Conservation (phyloP, 2,888 invertebrate genomes). For the Nemoura dubitans region DNA sequence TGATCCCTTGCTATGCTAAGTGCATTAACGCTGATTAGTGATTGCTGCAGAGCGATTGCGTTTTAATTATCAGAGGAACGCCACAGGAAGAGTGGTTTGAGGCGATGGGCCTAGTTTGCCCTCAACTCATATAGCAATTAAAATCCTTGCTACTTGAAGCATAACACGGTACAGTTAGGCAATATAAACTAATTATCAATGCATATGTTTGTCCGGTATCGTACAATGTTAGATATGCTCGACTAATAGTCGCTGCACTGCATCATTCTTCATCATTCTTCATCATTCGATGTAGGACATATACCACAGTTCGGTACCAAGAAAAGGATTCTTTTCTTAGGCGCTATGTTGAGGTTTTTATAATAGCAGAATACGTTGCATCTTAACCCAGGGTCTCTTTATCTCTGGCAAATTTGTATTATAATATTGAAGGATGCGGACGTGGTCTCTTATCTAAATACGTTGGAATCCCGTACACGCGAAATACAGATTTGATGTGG, state of each 20-base stretch:
- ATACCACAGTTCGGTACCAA: too few relatives aligned
- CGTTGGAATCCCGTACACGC: too few relatives aligned
- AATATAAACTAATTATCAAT: not conserved
- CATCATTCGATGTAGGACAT: too few relatives aligned
- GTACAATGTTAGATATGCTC: too few relatives aligned
- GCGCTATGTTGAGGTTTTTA: too few relatives aligned
- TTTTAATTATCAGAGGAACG: not conserved
- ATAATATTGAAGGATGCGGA: not conserved
- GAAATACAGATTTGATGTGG: too few relatives aligned
- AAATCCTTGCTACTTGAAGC: not conserved
- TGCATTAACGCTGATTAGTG: not conserved
- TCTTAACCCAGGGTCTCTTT: not conserved
- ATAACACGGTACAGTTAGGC: not conserved
- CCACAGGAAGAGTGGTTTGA: not conserved
- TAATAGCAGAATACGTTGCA: too few relatives aligned
- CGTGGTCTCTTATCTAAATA: not conserved
- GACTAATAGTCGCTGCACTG: too few relatives aligned
- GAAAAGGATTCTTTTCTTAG: too few relatives aligned
- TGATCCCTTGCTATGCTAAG: not conserved
- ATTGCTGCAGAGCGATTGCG: not conserved
- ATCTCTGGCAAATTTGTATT: not conserved
- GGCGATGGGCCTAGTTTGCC: not conserved
- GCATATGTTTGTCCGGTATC: not conserved
- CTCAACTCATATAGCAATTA: not conserved
- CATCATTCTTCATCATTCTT: too few relatives aligned